Evolutionary conservation across 2,113 vertebrate species (phyloP).

Genomic region (Aleadryas rufinucha): DNA sequence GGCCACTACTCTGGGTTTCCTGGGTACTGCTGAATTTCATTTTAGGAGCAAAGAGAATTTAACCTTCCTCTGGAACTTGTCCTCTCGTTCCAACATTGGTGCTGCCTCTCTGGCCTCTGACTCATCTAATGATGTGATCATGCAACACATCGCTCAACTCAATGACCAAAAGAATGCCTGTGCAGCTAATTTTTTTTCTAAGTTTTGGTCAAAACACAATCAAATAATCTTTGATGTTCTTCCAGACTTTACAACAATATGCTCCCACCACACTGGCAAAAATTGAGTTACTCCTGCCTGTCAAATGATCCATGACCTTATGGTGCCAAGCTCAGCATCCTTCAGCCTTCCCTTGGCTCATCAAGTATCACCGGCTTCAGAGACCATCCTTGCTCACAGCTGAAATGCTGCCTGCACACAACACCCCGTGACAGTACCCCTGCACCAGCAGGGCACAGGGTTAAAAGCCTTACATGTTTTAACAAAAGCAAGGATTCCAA

Average conservation of each 20-base stretch:
- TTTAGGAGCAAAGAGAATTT: not conserved
- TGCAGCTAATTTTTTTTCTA: accelerated
- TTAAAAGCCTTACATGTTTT: not conserved
- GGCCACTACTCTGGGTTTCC: not conserved
- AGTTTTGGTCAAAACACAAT: not conserved
- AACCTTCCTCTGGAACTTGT: not conserved
- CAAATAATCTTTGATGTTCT: not conserved
- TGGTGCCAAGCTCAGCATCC: not conserved
- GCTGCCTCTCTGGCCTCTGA: not conserved
- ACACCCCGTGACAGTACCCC: not conserved
- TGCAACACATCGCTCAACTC: not conserved
- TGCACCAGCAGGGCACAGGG: not conserved
- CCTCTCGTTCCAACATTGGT: not conserved
- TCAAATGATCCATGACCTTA: not conserved
- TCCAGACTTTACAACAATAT: not conserved
- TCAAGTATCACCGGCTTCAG: not conserved
- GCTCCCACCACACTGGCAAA: not conserved
- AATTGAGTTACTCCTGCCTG: not conserved
- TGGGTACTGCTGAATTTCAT: not conserved
- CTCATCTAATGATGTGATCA: not conserved
- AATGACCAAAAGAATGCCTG: accelerated
- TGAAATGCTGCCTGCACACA: not conserved
- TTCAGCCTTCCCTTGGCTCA: not conserved
- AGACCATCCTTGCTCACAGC: not conserved
- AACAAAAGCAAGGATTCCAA: not conserved